Percentiles rank a stretch among this genome's conserved stretches.
Conservation (phyloP, 92 coral and sea anemone genomes). For the Zoanthus sociatus region DNA sequence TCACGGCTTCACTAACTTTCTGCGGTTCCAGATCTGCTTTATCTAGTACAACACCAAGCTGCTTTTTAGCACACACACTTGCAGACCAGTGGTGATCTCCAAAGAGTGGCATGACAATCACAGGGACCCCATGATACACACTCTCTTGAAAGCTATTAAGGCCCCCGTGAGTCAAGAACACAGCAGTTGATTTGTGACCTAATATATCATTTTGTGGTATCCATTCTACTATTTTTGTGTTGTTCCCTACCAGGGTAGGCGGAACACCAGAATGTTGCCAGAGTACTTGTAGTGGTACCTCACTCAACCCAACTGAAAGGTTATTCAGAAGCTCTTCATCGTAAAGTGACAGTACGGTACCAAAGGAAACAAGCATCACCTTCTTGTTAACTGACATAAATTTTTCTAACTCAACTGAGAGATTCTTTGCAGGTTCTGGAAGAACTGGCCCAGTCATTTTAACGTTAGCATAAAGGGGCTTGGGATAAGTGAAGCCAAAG, state of each 20-base stretch:
- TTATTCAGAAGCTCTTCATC: constrained; percentile 3
- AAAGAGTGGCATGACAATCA: constrained; percentile 7
- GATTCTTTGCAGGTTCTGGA: too few species aligned
- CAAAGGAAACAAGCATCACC: constrained; percentile 54
- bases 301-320: constrained; percentile 50
- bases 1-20: too few species aligned
- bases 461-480: constrained; percentile 50
- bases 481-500: constrained; percentile 7
- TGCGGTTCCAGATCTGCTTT: too few species aligned
- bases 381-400: too few species aligned
- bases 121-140: too few species aligned
- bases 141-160: too few species aligned
- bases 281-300: constrained; percentile 45
- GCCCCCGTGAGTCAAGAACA: constrained; percentile 1
- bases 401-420: too few species aligned
- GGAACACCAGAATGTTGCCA: constrained; percentile 43
- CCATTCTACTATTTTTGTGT: neutral
- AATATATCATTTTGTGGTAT: constrained; percentile 53
- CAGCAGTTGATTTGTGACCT: constrained; percentile 47
- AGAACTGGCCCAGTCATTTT: constrained; percentile 49
- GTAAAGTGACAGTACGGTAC: constrained; percentile 51
- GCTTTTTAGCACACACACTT: constrained; percentile 14
- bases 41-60: too few species aligned
- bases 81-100: constrained; percentile 59
- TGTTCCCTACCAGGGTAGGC: too few species aligned